These are phyloP conservation scores for Aromia moschata DNA, from an alignment of 2,888 invertebrate species.

Conservation along the genomic window DNA sequence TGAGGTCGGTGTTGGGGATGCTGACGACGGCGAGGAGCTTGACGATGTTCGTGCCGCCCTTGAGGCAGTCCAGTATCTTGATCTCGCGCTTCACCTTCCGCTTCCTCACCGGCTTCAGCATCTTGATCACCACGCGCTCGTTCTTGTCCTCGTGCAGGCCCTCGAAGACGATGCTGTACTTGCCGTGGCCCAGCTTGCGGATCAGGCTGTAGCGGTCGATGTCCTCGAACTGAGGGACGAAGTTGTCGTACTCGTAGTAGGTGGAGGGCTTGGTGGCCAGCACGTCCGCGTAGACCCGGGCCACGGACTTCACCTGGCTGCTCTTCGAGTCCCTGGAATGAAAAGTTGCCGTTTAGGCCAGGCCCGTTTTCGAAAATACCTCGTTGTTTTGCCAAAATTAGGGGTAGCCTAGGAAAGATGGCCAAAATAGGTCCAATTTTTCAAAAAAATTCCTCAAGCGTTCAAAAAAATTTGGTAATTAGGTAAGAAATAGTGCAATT, in stretches of 20 bases:
- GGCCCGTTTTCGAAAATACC: no score
- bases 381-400: no score
- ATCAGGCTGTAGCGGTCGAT: slow-evolving; percentile 56
- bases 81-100: slow-evolving; percentile 61
- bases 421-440: no score
- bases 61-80: slow-evolving; percentile 59
- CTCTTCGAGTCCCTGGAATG: slow-evolving; percentile 44
- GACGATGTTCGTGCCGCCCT: slow-evolving; percentile 58
- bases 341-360: not conserved
- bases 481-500: no score
- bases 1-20: slow-evolving; percentile 48
- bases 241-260: slow-evolving; percentile 59
- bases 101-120: slow-evolving; percentile 60
- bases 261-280: slow-evolving; percentile 53
- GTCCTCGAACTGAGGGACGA: slow-evolving; percentile 52
- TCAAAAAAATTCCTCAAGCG: no score
- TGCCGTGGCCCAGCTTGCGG: slow-evolving; percentile 60
- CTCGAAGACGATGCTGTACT: slow-evolving; percentile 62
- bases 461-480: no score
- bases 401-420: no score
- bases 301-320: slow-evolving; percentile 49
- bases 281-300: slow-evolving; percentile 57
- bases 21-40: slow-evolving; percentile 53
- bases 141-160: slow-evolving; percentile 53
- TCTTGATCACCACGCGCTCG: slow-evolving; percentile 58